Percentiles rank a stretch among this genome's conserved stretches.
Evolutionary conservation across 1,140 invertebrate species (phyloP).

Genomic region (Saxidomus purpurata): DNA sequence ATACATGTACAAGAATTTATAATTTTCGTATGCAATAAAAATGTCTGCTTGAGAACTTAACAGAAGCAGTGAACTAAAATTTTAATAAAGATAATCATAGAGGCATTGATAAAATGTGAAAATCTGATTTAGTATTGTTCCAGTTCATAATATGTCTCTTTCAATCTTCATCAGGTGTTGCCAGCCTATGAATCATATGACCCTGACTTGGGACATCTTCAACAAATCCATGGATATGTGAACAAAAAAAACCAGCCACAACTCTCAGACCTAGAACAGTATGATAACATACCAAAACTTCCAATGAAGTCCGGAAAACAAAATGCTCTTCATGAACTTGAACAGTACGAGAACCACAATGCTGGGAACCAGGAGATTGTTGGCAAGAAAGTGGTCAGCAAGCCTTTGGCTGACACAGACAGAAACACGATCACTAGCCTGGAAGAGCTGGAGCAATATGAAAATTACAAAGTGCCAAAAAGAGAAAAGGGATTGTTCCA

Average conservation of each 20-base stretch:
- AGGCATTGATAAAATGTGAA: no score
- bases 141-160: no score
- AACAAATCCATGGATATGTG: conserved; percentile 1
- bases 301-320: neutral
- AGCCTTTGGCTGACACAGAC: neutral
- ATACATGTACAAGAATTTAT: no score
- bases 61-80: no score
- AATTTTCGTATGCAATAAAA: no score
- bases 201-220: neutral
- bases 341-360: conserved; percentile 6
- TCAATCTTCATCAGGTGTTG: conserved; percentile 9
- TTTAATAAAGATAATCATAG: no score
- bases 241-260: neutral
- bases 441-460: conserved; percentile 12
- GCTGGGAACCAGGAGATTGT: neutral
- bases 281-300: conserved; percentile 1
- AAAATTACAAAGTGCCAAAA: conserved; percentile 28
- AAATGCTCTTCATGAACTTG: neutral
- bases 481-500: conserved; percentile 14
- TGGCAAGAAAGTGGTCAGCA: neutral
- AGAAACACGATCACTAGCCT: neutral
- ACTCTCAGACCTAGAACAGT: conserved; percentile 2
- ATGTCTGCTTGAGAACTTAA: no score
- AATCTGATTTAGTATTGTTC: no score
- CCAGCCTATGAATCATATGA: conserved; percentile 18